These are phyloP conservation scores for Hirtodrosophila alboralis DNA, from an alignment of 2,888 invertebrate species.

Conservation along the genomic window DNA sequence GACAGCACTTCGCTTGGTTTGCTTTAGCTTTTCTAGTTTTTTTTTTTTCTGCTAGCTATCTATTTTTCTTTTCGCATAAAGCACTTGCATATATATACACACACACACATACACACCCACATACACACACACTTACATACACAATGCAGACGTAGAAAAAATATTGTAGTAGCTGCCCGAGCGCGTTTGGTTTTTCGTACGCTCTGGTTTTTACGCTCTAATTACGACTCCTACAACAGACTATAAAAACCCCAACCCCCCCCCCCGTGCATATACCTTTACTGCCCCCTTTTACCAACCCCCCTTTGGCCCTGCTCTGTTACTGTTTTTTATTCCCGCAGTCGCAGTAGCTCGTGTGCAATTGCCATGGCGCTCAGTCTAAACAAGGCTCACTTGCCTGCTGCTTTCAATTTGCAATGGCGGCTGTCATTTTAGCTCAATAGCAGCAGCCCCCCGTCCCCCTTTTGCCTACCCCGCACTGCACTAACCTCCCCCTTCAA, in stretches of 20 bases:
- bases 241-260: too few species aligned
- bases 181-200: slow-evolving; percentile 77
- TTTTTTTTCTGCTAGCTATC: slow-evolving; percentile 73
- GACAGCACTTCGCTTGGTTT: slow-evolving; percentile 76
- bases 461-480: too few species aligned
- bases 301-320: slow-evolving; percentile 20
- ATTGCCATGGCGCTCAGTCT: slow-evolving; percentile 76
- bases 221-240: slow-evolving; percentile 78
- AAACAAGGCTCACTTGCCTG: slow-evolving; percentile 78
- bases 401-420: slow-evolving; percentile 78
- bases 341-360: slow-evolving; percentile 60
- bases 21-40: slow-evolving; percentile 77
- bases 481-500: background rate
- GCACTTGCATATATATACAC: slow-evolving; percentile 52
- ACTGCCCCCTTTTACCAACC: background rate
- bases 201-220: slow-evolving; percentile 84
- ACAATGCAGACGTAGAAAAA: slow-evolving; percentile 40
- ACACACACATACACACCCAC: slow-evolving; percentile 25
- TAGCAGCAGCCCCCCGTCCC: slow-evolving; percentile 42
- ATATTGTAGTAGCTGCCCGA: slow-evolving; percentile 74
- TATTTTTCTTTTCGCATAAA: slow-evolving; percentile 77
- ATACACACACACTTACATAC: background rate
- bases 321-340: slow-evolving; percentile 55
- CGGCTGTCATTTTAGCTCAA: slow-evolving; percentile 77
- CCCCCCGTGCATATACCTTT: background rate